Base-by-base conservation (phyloP, 2,888 invertebrate genomes). In the Lithophane socia region DNA sequence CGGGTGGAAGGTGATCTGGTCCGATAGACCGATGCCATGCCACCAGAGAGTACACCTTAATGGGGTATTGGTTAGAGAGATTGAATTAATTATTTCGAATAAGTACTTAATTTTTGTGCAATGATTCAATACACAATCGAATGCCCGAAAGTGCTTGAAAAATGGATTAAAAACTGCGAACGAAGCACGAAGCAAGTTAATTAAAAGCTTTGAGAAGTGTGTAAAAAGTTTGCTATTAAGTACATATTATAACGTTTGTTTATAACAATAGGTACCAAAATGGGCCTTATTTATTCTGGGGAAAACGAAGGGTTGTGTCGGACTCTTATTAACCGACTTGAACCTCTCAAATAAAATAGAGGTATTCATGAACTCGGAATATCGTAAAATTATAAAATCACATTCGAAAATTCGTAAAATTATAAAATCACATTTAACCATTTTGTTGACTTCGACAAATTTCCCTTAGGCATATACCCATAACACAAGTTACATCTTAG, bases 1-100 rank as follows among this genome's bases (percentile, higher is more conserved):
- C 88, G 92, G 92, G 93, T 94, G 94, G 94, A 94, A 96, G 96
- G 96, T 96, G 96, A 96, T 96, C 96, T 96, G 96, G 96, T 91
- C 94, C 94, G 96, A 95, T 96, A 96, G 95, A 92, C 96, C 95
- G 96, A 92, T 92, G 93, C 94, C 94, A 91, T 91, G 94, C 92
- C 92, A 93, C 92, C 92, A 90, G 89, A 82, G 77, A 77, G 94
- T 88, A 94, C 91, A 90, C 80, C 7, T 79, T 63, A 56, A 89
- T 21, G 90, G 29, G 54, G 79, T 71, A 47, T 1, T 89, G 87
- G 84, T 66, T 49, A 3, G 7, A 37, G 52, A 18, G 3, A 29
- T 2, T 16, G 16, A 49, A 66, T 66, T 24, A 18, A 24, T 66
- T 64, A 21, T 67, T 24, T 49, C 12, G 21, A 66, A 8, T 47